Conservation (phyloP, 2,113 vertebrate species). For the Albula goreensis region DNA sequence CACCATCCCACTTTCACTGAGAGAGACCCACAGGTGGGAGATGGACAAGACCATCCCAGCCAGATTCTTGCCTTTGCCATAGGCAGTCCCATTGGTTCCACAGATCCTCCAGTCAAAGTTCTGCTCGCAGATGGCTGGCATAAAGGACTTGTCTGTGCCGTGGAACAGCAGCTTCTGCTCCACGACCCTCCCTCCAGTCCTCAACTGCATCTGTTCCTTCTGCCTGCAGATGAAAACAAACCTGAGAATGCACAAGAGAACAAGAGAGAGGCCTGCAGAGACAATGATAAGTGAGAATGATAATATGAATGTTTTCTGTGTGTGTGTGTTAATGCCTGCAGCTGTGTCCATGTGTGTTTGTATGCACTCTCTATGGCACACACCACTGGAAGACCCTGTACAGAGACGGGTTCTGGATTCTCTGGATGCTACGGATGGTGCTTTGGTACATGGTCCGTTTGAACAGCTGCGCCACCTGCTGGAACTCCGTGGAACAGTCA, state of each 20-base stretch:
- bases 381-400: slow-evolving; percentile 83
- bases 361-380: slow-evolving; percentile 33
- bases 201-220: slow-evolving; percentile 75
- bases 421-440: slow-evolving; percentile 71
- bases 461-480: slow-evolving; percentile 64
- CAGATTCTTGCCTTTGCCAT: slow-evolving; percentile 71
- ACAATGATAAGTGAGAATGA: neutral
- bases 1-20: too few species aligned
- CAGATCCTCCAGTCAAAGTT: slow-evolving; percentile 82
- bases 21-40: too few species aligned
- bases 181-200: slow-evolving; percentile 55
- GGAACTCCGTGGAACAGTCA: slow-evolving; percentile 53
- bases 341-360: neutral
- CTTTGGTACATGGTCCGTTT: slow-evolving; percentile 69
- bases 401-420: slow-evolving; percentile 80
- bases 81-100: slow-evolving; percentile 69
- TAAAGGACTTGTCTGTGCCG: slow-evolving; percentile 55
- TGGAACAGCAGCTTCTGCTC: slow-evolving; percentile 73
- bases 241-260: neutral
- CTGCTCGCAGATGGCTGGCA: slow-evolving; percentile 71
- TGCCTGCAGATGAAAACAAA: slow-evolving; percentile 66
- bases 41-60: too few species aligned
- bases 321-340: neutral
- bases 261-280: neutral
- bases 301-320: neutral